Evolutionary conservation across 2,888 invertebrate genomes (phyloP).

Genomic region (Pomacea canaliculata): DNA sequence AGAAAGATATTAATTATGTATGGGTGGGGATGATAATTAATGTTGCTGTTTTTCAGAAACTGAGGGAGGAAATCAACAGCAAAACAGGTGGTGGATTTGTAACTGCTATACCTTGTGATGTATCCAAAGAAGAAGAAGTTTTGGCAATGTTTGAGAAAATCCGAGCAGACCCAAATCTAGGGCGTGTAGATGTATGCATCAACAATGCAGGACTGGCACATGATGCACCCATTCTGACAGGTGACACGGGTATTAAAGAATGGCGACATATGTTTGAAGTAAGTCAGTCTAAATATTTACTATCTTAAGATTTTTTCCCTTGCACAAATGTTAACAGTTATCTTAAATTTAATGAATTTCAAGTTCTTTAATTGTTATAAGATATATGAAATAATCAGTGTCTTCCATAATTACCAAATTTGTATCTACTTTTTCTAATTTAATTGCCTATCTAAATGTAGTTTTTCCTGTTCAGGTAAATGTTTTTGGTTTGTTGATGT

Average conservation of each 20-base stretch:
- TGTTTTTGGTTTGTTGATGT: constrained; percentile 74
- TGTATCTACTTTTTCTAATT: no score
- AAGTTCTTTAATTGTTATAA: no score
- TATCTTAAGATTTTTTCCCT: no score
- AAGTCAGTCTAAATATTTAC: background rate
- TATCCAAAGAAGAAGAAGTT: constrained; percentile 74
- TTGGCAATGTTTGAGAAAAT: constrained; percentile 73
- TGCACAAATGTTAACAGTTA: no score
- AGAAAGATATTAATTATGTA: background rate
- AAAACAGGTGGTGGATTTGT: constrained; percentile 38
- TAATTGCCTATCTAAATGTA: no score
- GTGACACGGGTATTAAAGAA: constrained; percentile 39
- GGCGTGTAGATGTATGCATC: constrained; percentile 75
- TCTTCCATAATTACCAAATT: no score
- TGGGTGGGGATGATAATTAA: background rate
- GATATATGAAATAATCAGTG: no score
- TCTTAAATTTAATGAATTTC: no score
- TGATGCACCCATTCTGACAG: constrained; percentile 64
- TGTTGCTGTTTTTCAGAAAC: background rate
- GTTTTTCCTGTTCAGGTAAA: constrained; percentile 69
- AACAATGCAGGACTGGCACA: constrained; percentile 75
- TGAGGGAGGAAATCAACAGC: constrained; percentile 20
- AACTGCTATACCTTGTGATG: constrained; percentile 71
- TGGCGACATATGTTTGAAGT: constrained; percentile 64
- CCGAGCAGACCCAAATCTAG: constrained; percentile 64